A percentile compares a stretch with the other conserved stretches of the same genome.
phyloP scores from a whole-genome alignment of 2,113 vertebrate species.

The Australoheros scitulus region DNA sequence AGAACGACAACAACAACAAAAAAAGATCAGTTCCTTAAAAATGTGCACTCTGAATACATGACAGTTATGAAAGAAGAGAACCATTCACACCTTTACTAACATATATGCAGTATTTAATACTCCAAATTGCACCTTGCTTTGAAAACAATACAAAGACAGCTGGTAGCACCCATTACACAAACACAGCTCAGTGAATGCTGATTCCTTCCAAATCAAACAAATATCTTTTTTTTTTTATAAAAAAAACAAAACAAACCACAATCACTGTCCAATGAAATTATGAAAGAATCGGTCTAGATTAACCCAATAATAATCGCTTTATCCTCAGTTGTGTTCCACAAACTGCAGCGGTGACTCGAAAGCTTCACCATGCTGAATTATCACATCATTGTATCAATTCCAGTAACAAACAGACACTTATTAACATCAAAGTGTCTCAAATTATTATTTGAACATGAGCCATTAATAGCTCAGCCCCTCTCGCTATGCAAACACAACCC shows the following conservation, averaged over 20 bases:
- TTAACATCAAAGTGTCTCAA: conserved; percentile 16
- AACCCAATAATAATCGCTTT: background rate
- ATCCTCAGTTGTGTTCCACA: background rate
- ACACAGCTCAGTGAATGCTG: background rate
- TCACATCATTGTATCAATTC: background rate
- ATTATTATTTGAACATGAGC: conserved; percentile 16
- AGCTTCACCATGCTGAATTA: background rate
- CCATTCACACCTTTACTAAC: background rate
- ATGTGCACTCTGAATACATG: background rate
- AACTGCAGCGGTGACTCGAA: background rate
- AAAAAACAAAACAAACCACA: background rate
- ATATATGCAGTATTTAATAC: background rate
- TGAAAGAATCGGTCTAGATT: background rate
- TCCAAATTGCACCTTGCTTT: conserved; percentile 4
- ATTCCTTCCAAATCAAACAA: background rate
- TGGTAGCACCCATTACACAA: conserved; percentile 9
- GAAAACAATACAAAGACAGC: conserved; percentile 12
- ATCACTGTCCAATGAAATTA: background rate
- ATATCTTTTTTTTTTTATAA: background rate
- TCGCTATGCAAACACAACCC: conserved; percentile 48
- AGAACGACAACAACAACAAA: background rate
- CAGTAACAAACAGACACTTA: conserved; percentile 1
- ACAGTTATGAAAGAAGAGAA: background rate
- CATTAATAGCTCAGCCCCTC: conserved; percentile 38
- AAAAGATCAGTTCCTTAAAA: background rate